Conservation (phyloP, 1,140 invertebrate genomes). For the Cydia amplana region DNA sequence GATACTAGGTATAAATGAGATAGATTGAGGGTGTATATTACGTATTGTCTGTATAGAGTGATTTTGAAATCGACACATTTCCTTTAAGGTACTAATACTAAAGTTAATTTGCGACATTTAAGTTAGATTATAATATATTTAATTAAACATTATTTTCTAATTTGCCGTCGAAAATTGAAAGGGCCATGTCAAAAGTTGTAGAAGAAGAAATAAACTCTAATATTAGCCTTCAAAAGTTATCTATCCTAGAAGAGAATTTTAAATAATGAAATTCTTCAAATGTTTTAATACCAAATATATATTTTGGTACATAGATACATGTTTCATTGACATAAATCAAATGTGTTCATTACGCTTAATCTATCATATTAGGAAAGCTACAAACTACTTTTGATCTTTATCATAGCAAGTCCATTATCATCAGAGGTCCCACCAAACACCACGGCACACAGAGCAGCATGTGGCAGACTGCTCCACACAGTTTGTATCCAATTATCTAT, state of each 20-base stretch:
- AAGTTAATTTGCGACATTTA: too few relatives aligned
- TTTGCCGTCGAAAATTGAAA: too few relatives aligned
- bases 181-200: too few relatives aligned
- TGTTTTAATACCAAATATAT: conserved; percentile 52
- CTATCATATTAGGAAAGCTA: conserved; percentile 24
- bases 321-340: neutral
- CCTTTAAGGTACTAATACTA: too few relatives aligned
- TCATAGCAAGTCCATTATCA: conserved; percentile 70
- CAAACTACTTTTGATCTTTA: conserved; percentile 56
- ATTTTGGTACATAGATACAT: neutral
- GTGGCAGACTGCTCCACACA: conserved; percentile 80
- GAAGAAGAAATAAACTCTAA: too few relatives aligned
- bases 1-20: too few relatives aligned
- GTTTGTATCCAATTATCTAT: conserved; percentile 83
- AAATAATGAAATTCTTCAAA: neutral
- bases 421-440: conserved; percentile 64
- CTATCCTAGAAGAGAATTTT: neutral
- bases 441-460: conserved; percentile 62
- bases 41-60: too few relatives aligned
- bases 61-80: too few relatives aligned
- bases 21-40: too few relatives aligned
- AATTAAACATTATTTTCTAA: too few relatives aligned
- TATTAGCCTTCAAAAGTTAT: too few relatives aligned
- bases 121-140: too few relatives aligned
- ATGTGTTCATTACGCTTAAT: neutral